Percentiles rank a stretch among this genome's conserved stretches.
phyloP scores from a whole-genome alignment of 2,888 invertebrate species.

The Gibbula magus region DNA sequence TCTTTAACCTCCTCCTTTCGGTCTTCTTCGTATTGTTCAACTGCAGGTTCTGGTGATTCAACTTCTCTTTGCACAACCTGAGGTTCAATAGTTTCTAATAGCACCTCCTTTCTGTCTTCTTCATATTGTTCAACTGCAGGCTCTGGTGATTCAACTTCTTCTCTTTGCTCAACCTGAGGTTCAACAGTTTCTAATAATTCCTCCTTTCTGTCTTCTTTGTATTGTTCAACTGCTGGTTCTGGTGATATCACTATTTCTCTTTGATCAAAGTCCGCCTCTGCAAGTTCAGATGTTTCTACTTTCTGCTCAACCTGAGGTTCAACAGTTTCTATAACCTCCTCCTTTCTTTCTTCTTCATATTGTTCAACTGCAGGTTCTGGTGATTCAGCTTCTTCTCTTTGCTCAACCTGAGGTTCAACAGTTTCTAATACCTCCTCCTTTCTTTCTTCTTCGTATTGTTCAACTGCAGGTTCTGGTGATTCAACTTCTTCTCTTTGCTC shows the following conservation, averaged over 20 bases:
- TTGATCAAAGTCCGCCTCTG: not conserved
- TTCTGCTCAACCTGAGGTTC: not conserved
- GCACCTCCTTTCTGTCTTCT: not conserved
- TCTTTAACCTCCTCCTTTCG: no score
- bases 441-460: no score
- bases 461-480: no score
- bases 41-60: no score
- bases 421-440: no score
- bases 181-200: not conserved
- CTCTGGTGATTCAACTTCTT: constrained; percentile 6
- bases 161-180: not conserved
- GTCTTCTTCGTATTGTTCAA: no score
- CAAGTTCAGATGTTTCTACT: not conserved
- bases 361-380: no score
- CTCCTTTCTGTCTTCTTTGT: not conserved
- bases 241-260: not conserved
- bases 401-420: no score
- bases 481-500: no score
- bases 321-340: no score
- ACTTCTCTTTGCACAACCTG: not conserved
- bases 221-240: not conserved
- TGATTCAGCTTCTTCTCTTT: no score
- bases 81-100: not conserved
- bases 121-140: not conserved
- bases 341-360: no score